Evolutionary conservation across 2,113 vertebrate species (phyloP).

Genomic region (Onychorhynchus coronatus): DNA sequence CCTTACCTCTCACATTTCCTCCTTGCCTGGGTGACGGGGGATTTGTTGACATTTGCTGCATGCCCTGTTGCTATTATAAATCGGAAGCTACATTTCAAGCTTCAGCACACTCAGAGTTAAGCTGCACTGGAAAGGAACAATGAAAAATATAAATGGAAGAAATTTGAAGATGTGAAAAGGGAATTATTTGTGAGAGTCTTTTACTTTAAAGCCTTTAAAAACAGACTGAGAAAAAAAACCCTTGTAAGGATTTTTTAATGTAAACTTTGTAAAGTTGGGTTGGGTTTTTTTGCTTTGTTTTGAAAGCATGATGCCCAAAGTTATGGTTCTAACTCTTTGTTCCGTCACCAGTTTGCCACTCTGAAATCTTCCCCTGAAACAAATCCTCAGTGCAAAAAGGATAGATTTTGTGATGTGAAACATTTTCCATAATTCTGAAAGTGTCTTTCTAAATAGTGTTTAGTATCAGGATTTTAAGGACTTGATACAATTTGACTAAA

Average conservation of each 20-base stretch:
- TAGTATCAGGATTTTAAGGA: background rate
- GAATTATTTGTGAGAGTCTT: background rate
- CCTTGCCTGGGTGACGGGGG: slow-evolving; percentile 54
- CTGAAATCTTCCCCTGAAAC: background rate
- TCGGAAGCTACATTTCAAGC: slow-evolving; percentile 74
- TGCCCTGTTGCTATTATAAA: slow-evolving; percentile 72
- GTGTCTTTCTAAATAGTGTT: background rate
- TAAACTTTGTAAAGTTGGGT: background rate
- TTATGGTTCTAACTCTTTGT: background rate
- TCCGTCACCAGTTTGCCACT: background rate
- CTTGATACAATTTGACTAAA: background rate
- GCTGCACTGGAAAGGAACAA: slow-evolving; percentile 58
- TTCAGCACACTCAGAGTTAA: slow-evolving; percentile 75
- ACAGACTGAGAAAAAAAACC: background rate
- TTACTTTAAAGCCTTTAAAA: slow-evolving; percentile 1
- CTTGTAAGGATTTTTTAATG: background rate
- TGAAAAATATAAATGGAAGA: slow-evolving; percentile 59
- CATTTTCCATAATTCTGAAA: background rate
- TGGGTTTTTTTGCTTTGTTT: background rate
- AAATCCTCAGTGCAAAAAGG: background rate
- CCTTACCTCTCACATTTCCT: slow-evolving; percentile 68
- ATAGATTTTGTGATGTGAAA: background rate
- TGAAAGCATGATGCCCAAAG: background rate
- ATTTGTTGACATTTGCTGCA: slow-evolving; percentile 78
- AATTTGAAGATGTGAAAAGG: slow-evolving; percentile 43